Evolutionary conservation across 2,888 invertebrate species (phyloP).

Genomic region (Volucella inflata): DNA sequence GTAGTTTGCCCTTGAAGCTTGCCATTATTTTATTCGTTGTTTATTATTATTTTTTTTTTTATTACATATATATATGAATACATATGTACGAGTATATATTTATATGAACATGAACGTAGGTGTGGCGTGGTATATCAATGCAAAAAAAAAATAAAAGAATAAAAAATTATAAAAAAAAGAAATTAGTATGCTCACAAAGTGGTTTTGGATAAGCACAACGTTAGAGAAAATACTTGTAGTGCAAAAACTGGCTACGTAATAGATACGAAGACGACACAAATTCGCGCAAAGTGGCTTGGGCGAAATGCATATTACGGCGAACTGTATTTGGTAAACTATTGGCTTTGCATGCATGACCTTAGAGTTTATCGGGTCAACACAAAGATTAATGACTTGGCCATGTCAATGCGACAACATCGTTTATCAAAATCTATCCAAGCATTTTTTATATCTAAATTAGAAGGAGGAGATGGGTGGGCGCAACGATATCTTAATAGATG

Average conservation of each 20-base stretch:
- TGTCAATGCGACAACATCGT: slow-evolving; percentile 24
- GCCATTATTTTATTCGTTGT: neutral
- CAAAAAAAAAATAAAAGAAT: neutral
- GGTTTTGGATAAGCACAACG: too few species aligned
- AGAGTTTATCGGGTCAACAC: slow-evolving; percentile 33
- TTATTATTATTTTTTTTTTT: slow-evolving; percentile 2
- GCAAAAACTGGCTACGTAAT: slow-evolving; percentile 4
- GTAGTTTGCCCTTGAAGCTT: slow-evolving; percentile 50
- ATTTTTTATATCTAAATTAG: slow-evolving; percentile 19
- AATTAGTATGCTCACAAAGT: too few species aligned
- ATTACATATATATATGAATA: too few species aligned
- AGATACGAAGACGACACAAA: slow-evolving; percentile 8
- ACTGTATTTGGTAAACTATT: slow-evolving; percentile 49
- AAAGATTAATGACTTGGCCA: slow-evolving; percentile 31
- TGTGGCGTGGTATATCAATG: too few species aligned
- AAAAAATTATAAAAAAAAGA: too few species aligned
- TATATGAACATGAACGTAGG: too few species aligned
- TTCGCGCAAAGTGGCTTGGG: neutral
- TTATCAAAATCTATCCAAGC: slow-evolving; percentile 36
- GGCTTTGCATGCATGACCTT: slow-evolving; percentile 32
- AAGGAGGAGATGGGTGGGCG: slow-evolving; percentile 3
- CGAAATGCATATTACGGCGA: slow-evolving; percentile 4
- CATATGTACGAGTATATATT: too few species aligned
- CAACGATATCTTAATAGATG: neutral
- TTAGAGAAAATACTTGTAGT: neutral